Base-by-base conservation (phyloP, 2,888 invertebrate genomes). In the Anticlea derivata region DNA sequence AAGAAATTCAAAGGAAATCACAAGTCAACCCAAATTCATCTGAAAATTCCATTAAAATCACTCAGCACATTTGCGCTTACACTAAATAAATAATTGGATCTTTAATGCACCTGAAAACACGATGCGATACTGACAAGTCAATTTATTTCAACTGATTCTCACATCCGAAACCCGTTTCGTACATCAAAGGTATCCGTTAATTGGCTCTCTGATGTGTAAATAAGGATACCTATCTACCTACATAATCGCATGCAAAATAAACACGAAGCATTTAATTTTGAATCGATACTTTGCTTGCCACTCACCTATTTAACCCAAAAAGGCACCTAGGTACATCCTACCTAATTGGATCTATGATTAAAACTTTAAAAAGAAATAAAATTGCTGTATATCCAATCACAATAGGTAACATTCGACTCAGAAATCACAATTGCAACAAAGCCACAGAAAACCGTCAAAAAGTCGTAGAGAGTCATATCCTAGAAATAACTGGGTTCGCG, bases 101-200 rank as follows among this genome's bases (percentile, higher is more conserved):
- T 58, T 73, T 76, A 80, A 79, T 77, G 72, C 75, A 76, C 63
- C 75, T 74, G 72, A 75, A 77, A 76, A 70, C 63, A 68, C 70
- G 63, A 63, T 43, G 63, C 66, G 60, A 61, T 63, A 71, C 73
- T 73, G 83, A 86, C 83, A 80, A 73, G 78, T 84, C 75, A 83
- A 86, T 88, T 86, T 84, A 86, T 84, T 76, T 75, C 76, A 72
- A 74, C 74, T 76, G 77, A 80, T 80, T 73, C 49, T 56, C 78
- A 76, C 77, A 80, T 81, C 79, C 78, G 75, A 76, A 79, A 83
- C 81, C 67, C 75, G 80, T 83, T 84, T 78, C 66, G 64, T 65
- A 85, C 82, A 78, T 88, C 84, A 87, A 88, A 87, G 83, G 74
- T 73, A 75, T 73, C 75, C 80, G 78, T 70, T 86, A 86, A 87